Conservation (phyloP, 2,797 vertebrate species). For the Schizopygopsis malacanthus region DNA sequence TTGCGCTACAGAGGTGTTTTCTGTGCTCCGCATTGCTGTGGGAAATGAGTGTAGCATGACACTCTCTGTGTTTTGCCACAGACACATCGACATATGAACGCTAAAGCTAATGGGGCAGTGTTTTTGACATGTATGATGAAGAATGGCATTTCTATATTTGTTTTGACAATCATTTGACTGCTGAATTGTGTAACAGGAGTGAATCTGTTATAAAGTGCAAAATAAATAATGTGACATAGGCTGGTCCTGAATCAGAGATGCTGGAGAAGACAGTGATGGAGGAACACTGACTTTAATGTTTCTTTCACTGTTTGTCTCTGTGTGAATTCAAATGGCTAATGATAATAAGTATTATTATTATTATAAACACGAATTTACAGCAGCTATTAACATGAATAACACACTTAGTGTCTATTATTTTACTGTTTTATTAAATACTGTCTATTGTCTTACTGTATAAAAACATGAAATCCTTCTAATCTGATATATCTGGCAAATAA, state of each 20-base stretch:
- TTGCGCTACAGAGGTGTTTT: neutral
- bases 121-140: neutral
- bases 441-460: neutral
- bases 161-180: neutral
- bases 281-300: neutral
- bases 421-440: neutral
- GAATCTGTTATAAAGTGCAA: neutral
- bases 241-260: neutral
- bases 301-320: neutral
- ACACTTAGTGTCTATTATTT: neutral
- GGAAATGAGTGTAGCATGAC: neutral
- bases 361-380: neutral
- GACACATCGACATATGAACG: conserved; percentile 6
- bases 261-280: neutral
- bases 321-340: neutral
- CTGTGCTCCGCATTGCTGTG: neutral
- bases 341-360: neutral
- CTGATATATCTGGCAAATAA: neutral
- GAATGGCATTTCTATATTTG: neutral
- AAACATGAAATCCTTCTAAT: neutral
- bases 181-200: neutral
- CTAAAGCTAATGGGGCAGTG: conserved; percentile 26
- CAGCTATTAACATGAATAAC: neutral
- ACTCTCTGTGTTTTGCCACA: neutral
- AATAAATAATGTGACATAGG: neutral